Conservation (phyloP, 2,113 vertebrate species). For the Monopterus albus region DNA sequence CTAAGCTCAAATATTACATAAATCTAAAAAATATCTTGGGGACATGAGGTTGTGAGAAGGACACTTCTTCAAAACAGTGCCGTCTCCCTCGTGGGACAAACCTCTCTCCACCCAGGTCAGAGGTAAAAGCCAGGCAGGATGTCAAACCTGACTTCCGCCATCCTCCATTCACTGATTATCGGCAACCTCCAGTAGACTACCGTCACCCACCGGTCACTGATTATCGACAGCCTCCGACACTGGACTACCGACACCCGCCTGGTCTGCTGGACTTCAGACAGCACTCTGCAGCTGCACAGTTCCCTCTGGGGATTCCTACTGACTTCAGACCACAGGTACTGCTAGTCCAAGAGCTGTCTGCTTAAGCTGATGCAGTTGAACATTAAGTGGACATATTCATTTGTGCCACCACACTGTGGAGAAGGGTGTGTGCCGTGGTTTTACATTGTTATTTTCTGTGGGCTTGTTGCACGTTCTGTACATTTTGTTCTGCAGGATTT, state of each 20-base stretch:
- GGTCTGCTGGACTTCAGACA: slow-evolving; percentile 95
- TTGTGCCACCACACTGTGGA: background rate
- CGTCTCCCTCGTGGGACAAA: background rate
- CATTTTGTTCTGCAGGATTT: slow-evolving; percentile 85
- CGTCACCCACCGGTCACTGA: slow-evolving; percentile 93
- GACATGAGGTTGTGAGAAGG: background rate
- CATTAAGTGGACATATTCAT: background rate
- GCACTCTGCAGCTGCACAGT: slow-evolving; percentile 90
- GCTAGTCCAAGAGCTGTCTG: background rate
- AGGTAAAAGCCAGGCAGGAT: slow-evolving; percentile 98
- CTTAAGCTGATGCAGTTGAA: background rate
- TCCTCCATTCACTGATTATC: slow-evolving; percentile 93
- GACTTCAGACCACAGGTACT: slow-evolving; percentile 96
- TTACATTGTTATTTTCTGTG: background rate
- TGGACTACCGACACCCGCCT: slow-evolving; percentile 94
- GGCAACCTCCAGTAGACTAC: slow-evolving; percentile 96
- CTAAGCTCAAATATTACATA: background rate
- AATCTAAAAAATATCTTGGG: background rate
- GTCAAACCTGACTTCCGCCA: slow-evolving; percentile 98
- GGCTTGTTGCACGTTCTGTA: background rate
- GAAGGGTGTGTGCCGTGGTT: background rate
- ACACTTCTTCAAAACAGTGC: background rate
- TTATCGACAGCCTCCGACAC: slow-evolving; percentile 92
- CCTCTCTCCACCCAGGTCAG: slow-evolving; percentile 86
- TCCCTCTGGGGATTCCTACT: slow-evolving; percentile 81